phyloP scores from a whole-genome alignment of 2,113 vertebrate genomes.

The Hyla sarda region DNA sequence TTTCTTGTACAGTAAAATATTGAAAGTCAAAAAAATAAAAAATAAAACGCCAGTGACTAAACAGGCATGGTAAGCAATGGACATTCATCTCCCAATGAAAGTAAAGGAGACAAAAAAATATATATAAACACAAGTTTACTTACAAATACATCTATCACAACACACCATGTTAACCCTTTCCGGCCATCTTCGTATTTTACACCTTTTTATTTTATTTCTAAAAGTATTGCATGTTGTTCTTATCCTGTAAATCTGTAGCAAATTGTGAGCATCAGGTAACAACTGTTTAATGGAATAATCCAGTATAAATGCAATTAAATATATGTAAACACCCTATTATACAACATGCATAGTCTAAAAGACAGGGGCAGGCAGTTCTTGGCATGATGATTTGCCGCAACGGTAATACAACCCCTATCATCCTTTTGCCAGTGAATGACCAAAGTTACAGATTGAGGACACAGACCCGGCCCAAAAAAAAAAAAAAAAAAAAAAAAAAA shows the following conservation, averaged over 20 bases:
- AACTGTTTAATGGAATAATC: slow-evolving; percentile 74
- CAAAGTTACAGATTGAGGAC: neutral
- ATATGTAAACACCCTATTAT: slow-evolving; percentile 80
- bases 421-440: neutral
- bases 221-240: slow-evolving; percentile 21
- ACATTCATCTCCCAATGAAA: slow-evolving; percentile 72
- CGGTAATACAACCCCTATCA: neutral
- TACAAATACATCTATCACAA: slow-evolving; percentile 76
- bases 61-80: slow-evolving; percentile 77
- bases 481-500: neutral
- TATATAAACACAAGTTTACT: slow-evolving; percentile 67
- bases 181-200: slow-evolving; percentile 78
- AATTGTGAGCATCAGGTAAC: slow-evolving; percentile 65
- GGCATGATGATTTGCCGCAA: neutral
- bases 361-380: slow-evolving; percentile 8
- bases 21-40: neutral
- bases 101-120: slow-evolving; percentile 73
- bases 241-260: slow-evolving; percentile 10
- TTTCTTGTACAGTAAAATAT: slow-evolving; percentile 72
- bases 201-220: slow-evolving; percentile 68
- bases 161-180: slow-evolving; percentile 75
- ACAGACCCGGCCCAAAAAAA: neutral
- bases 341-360: slow-evolving; percentile 78
- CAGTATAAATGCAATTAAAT: slow-evolving; percentile 68
- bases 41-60: slow-evolving; percentile 74